Percentiles rank a stretch among this genome's conserved stretches.
phyloP scores from a whole-genome alignment of 2,113 vertebrate species.

The Ariopsis seemanni region DNA sequence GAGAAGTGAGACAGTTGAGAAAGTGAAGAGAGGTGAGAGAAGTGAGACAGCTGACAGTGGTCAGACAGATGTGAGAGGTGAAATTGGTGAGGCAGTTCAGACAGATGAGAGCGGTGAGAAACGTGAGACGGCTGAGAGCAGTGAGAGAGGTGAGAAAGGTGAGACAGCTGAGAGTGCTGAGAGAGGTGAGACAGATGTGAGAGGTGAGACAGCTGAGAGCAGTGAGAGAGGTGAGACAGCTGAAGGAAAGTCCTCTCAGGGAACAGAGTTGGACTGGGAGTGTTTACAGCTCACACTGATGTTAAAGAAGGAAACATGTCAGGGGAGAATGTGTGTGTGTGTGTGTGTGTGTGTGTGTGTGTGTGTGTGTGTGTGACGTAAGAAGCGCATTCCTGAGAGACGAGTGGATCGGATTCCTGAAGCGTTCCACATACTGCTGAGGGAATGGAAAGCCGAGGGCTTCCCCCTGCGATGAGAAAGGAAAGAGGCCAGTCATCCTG shows the following conservation, averaged over 20 bases:
- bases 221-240: background rate
- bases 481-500: constrained; percentile 48
- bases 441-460: constrained; percentile 29
- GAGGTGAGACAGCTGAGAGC: background rate
- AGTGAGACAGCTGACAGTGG: background rate
- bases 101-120: background rate
- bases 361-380: constrained; percentile 2
- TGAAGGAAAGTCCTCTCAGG: background rate
- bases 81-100: background rate
- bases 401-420: constrained; percentile 41
- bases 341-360: constrained; percentile 3
- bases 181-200: background rate
- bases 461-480: constrained; percentile 49
- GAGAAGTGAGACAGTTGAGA: background rate
- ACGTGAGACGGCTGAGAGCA: background rate
- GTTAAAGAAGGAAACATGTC: background rate
- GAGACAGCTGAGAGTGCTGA: background rate
- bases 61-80: background rate
- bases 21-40: background rate
- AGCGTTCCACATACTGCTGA: background rate
- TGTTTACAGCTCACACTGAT: background rate
- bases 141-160: background rate
- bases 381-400: constrained; percentile 47
- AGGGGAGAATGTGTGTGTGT: background rate
- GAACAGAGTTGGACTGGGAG: background rate